A percentile compares a stretch with the other conserved stretches of the same genome.
Conservation (phyloP, 2,113 vertebrate species). For the Lathamus discolor region DNA sequence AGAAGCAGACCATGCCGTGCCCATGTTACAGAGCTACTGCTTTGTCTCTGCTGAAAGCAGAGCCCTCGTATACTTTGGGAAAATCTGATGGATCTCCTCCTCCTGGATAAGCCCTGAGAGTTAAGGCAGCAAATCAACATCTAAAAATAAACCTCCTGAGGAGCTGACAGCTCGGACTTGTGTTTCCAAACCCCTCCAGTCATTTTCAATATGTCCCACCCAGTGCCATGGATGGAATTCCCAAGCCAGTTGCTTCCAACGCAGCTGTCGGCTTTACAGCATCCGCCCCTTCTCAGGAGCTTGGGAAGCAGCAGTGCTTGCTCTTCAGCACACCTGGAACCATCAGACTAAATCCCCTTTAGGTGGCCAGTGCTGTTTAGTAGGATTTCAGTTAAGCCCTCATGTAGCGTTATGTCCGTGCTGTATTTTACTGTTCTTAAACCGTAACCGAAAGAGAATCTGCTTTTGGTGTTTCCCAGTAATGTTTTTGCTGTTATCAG, state of each 20-base stretch:
- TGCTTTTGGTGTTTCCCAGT: neutral
- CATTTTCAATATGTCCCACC: neutral
- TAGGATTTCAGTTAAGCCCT: neutral
- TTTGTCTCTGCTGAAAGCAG: neutral
- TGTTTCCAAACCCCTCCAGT: neutral
- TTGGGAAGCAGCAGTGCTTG: neutral
- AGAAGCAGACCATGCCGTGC: neutral
- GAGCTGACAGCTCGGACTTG: neutral
- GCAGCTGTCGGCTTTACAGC: neutral
- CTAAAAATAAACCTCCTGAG: neutral
- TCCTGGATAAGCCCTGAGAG: neutral
- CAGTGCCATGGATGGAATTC: neutral
- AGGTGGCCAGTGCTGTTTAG: neutral
- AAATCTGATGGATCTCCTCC: neutral
- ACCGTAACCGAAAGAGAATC: neutral
- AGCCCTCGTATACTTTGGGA: neutral
- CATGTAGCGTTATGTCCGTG: neutral
- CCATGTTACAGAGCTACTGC: neutral
- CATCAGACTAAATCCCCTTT: neutral
- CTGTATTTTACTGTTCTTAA: neutral
- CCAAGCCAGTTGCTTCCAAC: neutral
- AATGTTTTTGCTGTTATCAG: neutral
- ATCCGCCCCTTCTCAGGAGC: neutral
- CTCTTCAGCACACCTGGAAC: neutral
- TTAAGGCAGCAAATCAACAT: neutral